Evolutionary conservation across 2,888 invertebrate species (phyloP).

Genomic region (Parnassius glacialis): DNA sequence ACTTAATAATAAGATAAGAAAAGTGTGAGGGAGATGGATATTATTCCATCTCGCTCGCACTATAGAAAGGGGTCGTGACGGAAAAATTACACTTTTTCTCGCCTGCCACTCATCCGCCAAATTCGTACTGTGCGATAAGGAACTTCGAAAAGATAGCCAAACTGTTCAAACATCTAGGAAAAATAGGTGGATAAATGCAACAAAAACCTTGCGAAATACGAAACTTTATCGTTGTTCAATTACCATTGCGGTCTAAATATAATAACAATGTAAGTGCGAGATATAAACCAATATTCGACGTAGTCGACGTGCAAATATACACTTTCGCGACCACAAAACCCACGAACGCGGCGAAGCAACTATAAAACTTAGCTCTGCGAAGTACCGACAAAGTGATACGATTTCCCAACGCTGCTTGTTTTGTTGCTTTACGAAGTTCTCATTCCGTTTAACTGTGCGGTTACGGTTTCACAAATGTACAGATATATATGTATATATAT

Average conservation of each 20-base stretch:
- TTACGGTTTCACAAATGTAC: slow-evolving; percentile 8
- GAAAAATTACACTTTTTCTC: too few species aligned
- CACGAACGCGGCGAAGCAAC: slow-evolving; percentile 24
- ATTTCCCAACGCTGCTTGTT: slow-evolving; percentile 27
- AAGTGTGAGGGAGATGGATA: too few species aligned
- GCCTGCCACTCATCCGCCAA: too few species aligned
- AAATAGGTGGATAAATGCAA: too few species aligned
- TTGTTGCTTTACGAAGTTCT: slow-evolving; percentile 16
- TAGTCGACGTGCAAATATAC: slow-evolving; percentile 27
- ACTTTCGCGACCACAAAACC: slow-evolving; percentile 30
- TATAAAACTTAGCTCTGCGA: slow-evolving; percentile 29
- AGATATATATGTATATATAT: too few species aligned
- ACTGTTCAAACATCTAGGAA: too few species aligned
- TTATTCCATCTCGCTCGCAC: too few species aligned
- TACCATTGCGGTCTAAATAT: slow-evolving; percentile 21
- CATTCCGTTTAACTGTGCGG: slow-evolving; percentile 20
- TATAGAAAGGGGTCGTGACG: too few species aligned
- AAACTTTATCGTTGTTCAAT: slow-evolving; percentile 6
- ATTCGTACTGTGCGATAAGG: too few species aligned
- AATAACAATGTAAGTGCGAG: slow-evolving; percentile 23
- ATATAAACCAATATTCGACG: slow-evolving; percentile 29
- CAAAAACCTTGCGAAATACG: slow-evolving; percentile 1
- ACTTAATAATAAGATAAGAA: too few species aligned
- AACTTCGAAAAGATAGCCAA: too few species aligned
- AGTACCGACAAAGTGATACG: slow-evolving; percentile 34